A percentile compares a stretch with the other conserved stretches of the same genome.
phyloP scores from a whole-genome alignment of 2,797 vertebrate genomes.

The Coracias cyanogaster region DNA sequence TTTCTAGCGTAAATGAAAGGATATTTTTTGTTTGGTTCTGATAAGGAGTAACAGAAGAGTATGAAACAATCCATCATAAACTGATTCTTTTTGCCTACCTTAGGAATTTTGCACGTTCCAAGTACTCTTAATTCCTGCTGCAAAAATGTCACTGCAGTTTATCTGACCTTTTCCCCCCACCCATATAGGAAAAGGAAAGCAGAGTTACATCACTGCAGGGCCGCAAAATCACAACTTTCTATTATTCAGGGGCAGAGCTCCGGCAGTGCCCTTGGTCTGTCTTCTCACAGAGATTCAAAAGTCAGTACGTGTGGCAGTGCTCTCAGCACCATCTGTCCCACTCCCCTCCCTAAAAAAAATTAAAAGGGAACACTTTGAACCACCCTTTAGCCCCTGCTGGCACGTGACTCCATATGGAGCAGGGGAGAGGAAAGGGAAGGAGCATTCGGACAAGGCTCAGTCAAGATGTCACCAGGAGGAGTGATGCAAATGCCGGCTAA shows the following conservation, averaged over 20 bases:
- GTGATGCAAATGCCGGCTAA: not conserved
- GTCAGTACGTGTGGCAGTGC: rapidly evolving
- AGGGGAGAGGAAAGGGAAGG: not conserved
- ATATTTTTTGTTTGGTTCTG: not conserved
- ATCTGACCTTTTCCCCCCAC: not conserved
- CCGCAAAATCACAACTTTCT: not conserved
- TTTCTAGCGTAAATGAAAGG: not conserved
- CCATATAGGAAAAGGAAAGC: not conserved
- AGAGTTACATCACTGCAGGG: not conserved
- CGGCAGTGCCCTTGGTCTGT: not conserved
- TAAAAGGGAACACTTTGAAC: not conserved
- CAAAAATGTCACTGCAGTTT: not conserved
- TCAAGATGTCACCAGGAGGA: not conserved
- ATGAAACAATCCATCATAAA: not conserved
- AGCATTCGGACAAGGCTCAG: rapidly evolving
- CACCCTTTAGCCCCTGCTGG: not conserved
- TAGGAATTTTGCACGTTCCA: not conserved
- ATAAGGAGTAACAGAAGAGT: not conserved
- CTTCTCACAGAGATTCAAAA: not conserved
- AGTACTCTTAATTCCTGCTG: not conserved
- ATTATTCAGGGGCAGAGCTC: not conserved
- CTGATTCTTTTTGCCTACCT: not conserved
- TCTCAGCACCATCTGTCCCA: not conserved
- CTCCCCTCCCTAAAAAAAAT: not conserved
- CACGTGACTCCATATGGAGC: not conserved